phyloP scores from a whole-genome alignment of 2,113 vertebrate genomes.

The Brachypodius melanocephalos region DNA sequence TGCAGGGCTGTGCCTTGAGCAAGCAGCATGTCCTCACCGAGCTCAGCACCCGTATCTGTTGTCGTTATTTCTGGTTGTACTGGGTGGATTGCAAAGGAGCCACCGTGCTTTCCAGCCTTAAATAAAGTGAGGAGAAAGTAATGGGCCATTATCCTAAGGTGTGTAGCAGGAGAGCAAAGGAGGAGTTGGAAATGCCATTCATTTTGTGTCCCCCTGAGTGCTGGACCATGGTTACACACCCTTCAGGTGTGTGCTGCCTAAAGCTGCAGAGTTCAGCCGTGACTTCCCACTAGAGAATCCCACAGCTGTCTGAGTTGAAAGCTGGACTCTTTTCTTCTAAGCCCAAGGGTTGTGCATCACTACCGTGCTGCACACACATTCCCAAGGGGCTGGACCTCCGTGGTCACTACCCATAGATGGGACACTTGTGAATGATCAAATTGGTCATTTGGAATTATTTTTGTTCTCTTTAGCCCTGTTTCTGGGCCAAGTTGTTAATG shows the following conservation, averaged over 20 bases:
- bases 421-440: background rate
- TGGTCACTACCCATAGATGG: background rate
- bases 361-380: background rate
- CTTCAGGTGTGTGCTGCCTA: background rate
- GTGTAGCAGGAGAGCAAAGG: background rate
- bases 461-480: background rate
- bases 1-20: background rate
- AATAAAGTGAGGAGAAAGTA: background rate
- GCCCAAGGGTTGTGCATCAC: background rate
- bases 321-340: background rate
- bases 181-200: background rate
- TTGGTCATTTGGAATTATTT: background rate
- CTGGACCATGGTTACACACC: background rate
- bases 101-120: rapidly evolving
- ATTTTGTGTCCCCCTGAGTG: background rate
- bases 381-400: background rate
- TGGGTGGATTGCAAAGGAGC: background rate
- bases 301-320: background rate
- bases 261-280: background rate
- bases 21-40: background rate
- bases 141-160: background rate
- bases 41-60: background rate
- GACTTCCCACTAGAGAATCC: background rate
- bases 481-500: background rate
- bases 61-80: background rate